Conservation (phyloP, 2,888 invertebrate species). For the Tenodera sinensis region DNA sequence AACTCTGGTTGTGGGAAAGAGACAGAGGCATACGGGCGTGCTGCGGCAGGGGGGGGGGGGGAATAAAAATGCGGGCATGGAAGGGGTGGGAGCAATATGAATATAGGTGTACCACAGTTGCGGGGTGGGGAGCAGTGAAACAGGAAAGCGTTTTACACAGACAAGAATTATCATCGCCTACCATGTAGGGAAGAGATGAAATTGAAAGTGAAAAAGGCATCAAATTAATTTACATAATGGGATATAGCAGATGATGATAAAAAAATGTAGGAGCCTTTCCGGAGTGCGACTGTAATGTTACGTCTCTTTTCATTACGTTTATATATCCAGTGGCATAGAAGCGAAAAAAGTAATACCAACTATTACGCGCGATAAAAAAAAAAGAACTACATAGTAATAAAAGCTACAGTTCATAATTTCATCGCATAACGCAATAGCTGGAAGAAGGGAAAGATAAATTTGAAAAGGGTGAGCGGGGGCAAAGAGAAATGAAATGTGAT, state of each 20-base stretch:
- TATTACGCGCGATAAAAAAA: background rate
- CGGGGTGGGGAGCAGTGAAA: background rate
- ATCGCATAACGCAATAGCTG: background rate
- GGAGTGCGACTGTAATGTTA: background rate
- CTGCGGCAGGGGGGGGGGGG: background rate
- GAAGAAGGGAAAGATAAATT: background rate
- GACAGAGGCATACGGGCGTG: background rate
- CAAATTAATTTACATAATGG: slow-evolving; percentile 18
- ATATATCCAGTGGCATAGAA: background rate
- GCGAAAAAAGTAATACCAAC: background rate
- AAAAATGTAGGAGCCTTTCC: slow-evolving; percentile 3
- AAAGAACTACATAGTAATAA: background rate
- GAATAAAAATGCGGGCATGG: background rate
- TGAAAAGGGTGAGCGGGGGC: background rate
- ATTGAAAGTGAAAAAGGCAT: slow-evolving; percentile 10
- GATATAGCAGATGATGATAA: slow-evolving; percentile 2
- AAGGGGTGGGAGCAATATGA: background rate
- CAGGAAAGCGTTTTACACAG: background rate
- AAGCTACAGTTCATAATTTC: background rate
- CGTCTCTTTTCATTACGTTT: background rate
- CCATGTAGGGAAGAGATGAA: background rate
- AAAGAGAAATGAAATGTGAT: background rate
- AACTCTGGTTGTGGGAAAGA: background rate
- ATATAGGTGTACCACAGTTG: background rate
- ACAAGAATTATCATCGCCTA: background rate